Base-by-base conservation (phyloP, 2,888 invertebrate species). In the Chymomyza amoena region DNA sequence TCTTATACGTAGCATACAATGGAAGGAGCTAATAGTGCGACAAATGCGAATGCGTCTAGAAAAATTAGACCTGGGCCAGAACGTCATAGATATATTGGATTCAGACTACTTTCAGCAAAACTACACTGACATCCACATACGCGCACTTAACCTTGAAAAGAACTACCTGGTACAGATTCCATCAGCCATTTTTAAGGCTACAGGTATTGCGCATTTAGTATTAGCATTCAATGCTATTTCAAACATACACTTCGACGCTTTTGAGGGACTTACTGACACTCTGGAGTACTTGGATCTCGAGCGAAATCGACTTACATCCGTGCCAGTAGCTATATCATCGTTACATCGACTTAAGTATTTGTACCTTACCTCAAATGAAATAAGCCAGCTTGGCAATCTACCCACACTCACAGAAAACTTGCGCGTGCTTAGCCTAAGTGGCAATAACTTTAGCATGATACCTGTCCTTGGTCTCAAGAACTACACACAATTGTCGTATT, bases 261-360 rank as follows among this genome's bases (percentile, higher is more conserved):
- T 97, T 90, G 92, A 93, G 36, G 96, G 96, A 2, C 92, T 97
- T 25, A 94, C 95, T 78, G 94, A 95, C 76, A 94, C 94, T 16
- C 91, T 97, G 68, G 97, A 97, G 90, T 96, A 96, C 90, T 92
- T 97, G 77, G 97, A 97, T 91, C 92, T 97, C 79, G 97, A 97
- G 87, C 95, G 96, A 89, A 97, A 97, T 90, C 94, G 94, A 85
- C 92, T 97, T 78, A 93, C 93, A 50, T 92, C 93, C 64, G 93
- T 97, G 80, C 97, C 97, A 4, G 93, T 92, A 70, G 96, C 96
- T 52, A 92, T 97, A 69, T 93, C 93, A 76, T 93, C 93, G 73
- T 92, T 97, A 73, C 93, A 92, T 78, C 94, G 94, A 73, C 92
- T 97, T 61, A 95, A 96, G 84, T 97, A 96, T 92, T 93, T 97